Conservation (phyloP, 2,888 invertebrate species). For the Liodrosophila aerea region DNA sequence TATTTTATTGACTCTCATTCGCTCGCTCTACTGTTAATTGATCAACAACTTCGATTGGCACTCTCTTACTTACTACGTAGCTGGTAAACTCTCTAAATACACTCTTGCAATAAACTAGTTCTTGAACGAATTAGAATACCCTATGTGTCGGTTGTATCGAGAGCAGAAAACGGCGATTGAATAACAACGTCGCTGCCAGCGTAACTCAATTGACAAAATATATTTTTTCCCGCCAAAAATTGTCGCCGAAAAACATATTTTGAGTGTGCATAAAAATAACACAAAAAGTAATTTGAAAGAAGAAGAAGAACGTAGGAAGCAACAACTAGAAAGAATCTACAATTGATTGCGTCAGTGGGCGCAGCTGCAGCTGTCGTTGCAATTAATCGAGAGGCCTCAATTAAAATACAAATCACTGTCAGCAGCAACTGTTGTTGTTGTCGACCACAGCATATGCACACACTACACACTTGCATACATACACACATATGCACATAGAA, state of each 20-base stretch:
- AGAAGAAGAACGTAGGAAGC: background rate
- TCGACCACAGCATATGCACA: conserved; percentile 2
- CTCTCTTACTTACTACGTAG: conserved; percentile 1
- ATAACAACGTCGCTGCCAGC: conserved; percentile 44
- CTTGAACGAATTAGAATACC: background rate
- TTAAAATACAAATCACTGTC: conserved; percentile 70
- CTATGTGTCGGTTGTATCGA: conserved; percentile 1
- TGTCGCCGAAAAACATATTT: conserved; percentile 4
- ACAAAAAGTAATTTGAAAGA: conserved; percentile 1
- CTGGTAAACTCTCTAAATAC: no score
- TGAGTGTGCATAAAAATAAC: conserved; percentile 19
- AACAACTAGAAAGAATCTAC: conserved; percentile 13
- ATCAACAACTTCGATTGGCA: conserved; percentile 17
- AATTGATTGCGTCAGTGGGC: conserved; percentile 47
- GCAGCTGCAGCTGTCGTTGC: conserved; percentile 40
- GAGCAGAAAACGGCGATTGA: conserved; percentile 45
- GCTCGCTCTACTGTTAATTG: conserved; percentile 10
- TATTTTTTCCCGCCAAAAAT: conserved; percentile 57
- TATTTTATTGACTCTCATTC: background rate
- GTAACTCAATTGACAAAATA: conserved; percentile 36
- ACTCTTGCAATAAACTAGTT: no score
- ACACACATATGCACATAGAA: conserved; percentile 7
- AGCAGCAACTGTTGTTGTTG: conserved; percentile 35
- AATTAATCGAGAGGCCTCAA: conserved; percentile 69
- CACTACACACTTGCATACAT: background rate